Evolutionary conservation across 1,140 invertebrate species (phyloP).

Genomic region (Saxidomus purpurata): DNA sequence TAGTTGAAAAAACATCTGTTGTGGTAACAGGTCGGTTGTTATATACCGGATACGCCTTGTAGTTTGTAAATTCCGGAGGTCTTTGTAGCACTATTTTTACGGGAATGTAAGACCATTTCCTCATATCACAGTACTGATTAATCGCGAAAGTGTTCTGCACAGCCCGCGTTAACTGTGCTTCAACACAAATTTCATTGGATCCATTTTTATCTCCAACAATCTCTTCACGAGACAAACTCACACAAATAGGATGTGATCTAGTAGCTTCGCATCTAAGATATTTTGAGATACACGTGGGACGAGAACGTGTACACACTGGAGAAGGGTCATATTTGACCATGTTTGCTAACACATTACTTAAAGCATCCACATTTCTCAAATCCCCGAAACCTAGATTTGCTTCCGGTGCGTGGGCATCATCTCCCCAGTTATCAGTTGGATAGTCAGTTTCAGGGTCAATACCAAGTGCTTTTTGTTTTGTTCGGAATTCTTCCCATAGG

Average conservation of each 20-base stretch:
- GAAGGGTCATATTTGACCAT: constrained; percentile 64
- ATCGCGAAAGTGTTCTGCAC: constrained; percentile 65
- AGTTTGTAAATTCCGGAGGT: constrained; percentile 64
- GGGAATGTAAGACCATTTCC: constrained; percentile 63
- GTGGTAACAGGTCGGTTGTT: constrained; percentile 58
- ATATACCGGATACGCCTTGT: constrained; percentile 61
- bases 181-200: constrained; percentile 36
- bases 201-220: neutral
- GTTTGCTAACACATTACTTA: constrained; percentile 59
- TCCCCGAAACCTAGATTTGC: constrained; percentile 17
- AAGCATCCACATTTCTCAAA: constrained; percentile 60
- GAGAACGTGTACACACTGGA: constrained; percentile 54
- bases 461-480: constrained; percentile 74
- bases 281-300: constrained; percentile 53
- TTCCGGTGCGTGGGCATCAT: constrained; percentile 47
- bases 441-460: constrained; percentile 65
- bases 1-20: constrained; percentile 62
- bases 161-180: constrained; percentile 45
- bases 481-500: constrained; percentile 84
- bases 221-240: constrained; percentile 55
- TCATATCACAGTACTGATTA: constrained; percentile 62
- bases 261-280: constrained; percentile 44
- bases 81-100: constrained; percentile 63
- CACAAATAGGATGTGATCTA: constrained; percentile 42
- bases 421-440: constrained; percentile 39